A percentile compares a stretch with the other conserved stretches of the same genome.
Conservation (phyloP, 2,888 invertebrate genomes). For the Amphipoea oculea region DNA sequence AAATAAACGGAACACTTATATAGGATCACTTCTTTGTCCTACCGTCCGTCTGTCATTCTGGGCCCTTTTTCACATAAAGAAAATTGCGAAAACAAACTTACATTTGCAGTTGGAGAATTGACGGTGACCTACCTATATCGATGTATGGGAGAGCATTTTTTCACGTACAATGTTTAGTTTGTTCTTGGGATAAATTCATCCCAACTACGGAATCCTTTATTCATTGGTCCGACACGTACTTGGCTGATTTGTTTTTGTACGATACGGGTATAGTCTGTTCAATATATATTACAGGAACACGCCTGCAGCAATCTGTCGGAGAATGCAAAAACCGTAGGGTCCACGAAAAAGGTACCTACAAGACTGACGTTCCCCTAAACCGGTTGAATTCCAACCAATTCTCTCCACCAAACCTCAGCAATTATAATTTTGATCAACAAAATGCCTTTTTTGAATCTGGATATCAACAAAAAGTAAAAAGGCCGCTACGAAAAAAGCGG, state of each 20-base stretch:
- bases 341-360: neutral
- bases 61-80: neutral
- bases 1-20: neutral
- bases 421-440: constrained; percentile 6
- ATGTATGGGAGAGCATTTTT: neutral
- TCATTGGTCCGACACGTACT: neutral
- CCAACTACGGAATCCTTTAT: neutral
- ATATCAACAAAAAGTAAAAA: neutral
- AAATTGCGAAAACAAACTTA: neutral
- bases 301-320: neutral
- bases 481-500: neutral
- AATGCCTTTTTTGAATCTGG: neutral
- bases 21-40: neutral
- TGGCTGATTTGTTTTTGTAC: neutral
- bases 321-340: neutral
- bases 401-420: neutral
- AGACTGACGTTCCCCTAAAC: constrained; percentile 18
- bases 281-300: neutral
- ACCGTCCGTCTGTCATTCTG: neutral
- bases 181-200: neutral
- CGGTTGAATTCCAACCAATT: constrained; percentile 29
- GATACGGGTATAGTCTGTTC: neutral
- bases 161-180: neutral
- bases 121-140: neutral
- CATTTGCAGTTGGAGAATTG: neutral